These are phyloP conservation scores for Paracanthobrama guichenoti DNA, from an alignment of 2,113 vertebrate species.

Conservation along the genomic window DNA sequence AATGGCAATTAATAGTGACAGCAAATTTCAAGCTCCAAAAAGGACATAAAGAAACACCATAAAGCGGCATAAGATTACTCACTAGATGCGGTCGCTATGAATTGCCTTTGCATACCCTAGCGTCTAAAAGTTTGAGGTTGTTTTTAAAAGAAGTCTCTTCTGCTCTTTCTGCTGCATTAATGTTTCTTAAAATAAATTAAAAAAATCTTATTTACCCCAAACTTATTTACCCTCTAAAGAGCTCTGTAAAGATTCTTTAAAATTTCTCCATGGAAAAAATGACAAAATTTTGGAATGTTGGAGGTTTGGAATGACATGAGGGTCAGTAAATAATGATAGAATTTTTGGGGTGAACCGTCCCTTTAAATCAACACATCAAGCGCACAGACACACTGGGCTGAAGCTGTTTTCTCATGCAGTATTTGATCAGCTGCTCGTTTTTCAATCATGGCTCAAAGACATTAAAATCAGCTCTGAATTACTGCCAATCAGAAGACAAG, in stretches of 20 bases:
- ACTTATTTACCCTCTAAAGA: too few relatives aligned
- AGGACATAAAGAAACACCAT: too few relatives aligned
- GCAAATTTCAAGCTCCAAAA: too few relatives aligned
- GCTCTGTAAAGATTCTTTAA: neutral
- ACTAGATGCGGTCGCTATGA: neutral
- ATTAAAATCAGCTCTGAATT: neutral
- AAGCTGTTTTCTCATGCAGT: neutral
- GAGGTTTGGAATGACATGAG: neutral
- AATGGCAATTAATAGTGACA: neutral
- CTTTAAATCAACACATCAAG: neutral
- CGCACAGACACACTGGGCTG: neutral
- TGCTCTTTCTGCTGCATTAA: too few relatives aligned
- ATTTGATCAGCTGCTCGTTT: constrained; percentile 13
- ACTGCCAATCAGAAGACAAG: neutral
- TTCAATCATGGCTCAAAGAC: neutral
- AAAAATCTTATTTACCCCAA: too few relatives aligned
- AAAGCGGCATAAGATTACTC: neutral
- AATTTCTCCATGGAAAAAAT: neutral
- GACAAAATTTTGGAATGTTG: too few relatives aligned
- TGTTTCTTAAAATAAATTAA: too few relatives aligned
- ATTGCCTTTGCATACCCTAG: neutral
- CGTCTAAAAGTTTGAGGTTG: too few relatives aligned
- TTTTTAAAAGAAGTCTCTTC: too few relatives aligned
- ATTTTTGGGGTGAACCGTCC: neutral
- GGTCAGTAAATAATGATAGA: neutral